Base-by-base conservation (phyloP, 2,888 invertebrate species). In the Palloptera scutellata region DNA sequence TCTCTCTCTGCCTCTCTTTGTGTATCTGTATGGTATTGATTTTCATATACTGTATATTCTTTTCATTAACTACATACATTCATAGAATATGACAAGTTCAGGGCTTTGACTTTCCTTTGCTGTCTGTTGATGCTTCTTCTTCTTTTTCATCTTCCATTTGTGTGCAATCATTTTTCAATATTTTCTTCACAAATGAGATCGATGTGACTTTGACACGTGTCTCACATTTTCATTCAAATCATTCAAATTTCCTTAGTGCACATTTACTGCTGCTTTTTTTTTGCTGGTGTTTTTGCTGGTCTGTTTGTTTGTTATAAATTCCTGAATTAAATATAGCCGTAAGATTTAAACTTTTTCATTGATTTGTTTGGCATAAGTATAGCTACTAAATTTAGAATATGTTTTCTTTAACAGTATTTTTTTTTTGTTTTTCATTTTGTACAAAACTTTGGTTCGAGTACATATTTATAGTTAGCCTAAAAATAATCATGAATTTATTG, bases 1-100 rank as follows among this genome's bases (percentile, higher is more conserved):
- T n/a, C n/a, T n/a, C n/a, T n/a, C n/a, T n/a, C n/a, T n/a, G n/a
- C n/a, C n/a, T n/a, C n/a, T n/a, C n/a, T n/a, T n/a, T n/a, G n/a
- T n/a, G n/a, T n/a, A n/a, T n/a, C 70, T 41, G 19, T 17, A 20
- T 19, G 52, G 43, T 66, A 63, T 64, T 61, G 61, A 65, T 69
- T 64, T 72, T 64, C 58, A 12, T 63, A 60, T 63, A 59, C 61
- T 69, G 58, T 68, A 65, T 57, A 72, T 66, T 67, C 48, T 52
- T 8, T 57, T 41, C 11, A 8, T 30, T 20, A 17, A 20, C 5
- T 45, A 19, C 9, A n/a, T 48, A 3, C 13, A n/a, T n/a, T n/a
- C n/a, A n/a, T n/a, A n/a, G n/a, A 60, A 20, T 13, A 20, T 55
- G 10, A 60, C 54, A 61, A 54, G 65, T 66, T 66, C 60, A 54